Percentiles rank a stretch among this genome's conserved stretches.
phyloP scores from a whole-genome alignment of 2,113 vertebrate species.

The Chionis minor region DNA sequence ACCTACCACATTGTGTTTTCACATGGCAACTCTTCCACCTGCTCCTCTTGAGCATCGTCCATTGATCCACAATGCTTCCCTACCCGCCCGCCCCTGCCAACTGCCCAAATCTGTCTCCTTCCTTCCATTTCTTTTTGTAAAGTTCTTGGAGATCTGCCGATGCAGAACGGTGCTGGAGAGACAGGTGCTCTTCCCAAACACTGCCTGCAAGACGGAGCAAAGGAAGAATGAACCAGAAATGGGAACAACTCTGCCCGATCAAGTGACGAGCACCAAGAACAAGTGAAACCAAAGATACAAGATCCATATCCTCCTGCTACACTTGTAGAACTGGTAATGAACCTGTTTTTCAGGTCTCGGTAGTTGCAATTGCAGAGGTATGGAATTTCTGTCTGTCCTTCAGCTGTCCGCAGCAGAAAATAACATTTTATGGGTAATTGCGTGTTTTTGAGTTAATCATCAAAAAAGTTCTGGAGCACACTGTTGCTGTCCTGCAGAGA shows the following conservation, averaged over 20 bases:
- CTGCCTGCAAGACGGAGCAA: not conserved
- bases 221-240: not conserved
- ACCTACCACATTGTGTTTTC: not conserved
- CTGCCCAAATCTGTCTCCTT: not conserved
- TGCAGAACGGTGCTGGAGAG: not conserved
- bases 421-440: not conserved
- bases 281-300: not conserved
- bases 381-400: not conserved
- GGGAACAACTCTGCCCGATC: not conserved
- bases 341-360: slow-evolving; percentile 15
- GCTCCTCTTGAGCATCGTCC: not conserved
- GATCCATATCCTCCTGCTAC: not conserved
- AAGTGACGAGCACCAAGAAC: not conserved
- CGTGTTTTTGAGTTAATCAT: not conserved
- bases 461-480: not conserved
- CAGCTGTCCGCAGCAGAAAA: not conserved
- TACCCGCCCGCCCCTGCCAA: not conserved
- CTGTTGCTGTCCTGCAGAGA: not conserved
- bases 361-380: not conserved
- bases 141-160: not conserved
- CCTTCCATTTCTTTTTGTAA: not conserved
- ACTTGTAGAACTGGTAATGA: not conserved
- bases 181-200: not conserved
- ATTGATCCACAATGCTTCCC: not conserved
- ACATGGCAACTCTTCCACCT: not conserved